A percentile compares a stretch with the other conserved stretches of the same genome.
Conservation (phyloP, 2,888 invertebrate genomes). For the Steinernema hermaphroditum region DNA sequence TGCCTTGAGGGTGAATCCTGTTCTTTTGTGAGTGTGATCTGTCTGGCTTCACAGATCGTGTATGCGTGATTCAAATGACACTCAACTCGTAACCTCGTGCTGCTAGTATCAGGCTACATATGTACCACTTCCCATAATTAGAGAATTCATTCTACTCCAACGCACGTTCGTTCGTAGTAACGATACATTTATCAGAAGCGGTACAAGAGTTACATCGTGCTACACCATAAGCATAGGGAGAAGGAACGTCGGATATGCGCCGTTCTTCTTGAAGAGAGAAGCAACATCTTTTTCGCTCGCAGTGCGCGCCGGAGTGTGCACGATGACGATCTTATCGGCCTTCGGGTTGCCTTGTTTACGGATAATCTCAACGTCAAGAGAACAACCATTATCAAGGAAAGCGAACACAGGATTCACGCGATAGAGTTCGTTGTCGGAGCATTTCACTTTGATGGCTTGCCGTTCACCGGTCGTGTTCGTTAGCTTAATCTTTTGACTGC, state of each 20-base stretch:
- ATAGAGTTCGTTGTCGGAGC: conserved; percentile 40
- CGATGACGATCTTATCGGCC: conserved; percentile 28
- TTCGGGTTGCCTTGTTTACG: conserved; percentile 36
- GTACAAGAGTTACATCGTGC: too few relatives aligned
- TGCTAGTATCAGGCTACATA: too few relatives aligned
- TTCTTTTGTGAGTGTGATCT: too few relatives aligned
- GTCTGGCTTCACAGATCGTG: too few relatives aligned
- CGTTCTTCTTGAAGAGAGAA: conserved; percentile 19
- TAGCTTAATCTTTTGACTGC: conserved; percentile 38
- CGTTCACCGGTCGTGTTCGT: conserved; percentile 38
- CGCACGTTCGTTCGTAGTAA: too few relatives aligned
- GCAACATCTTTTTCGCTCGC: conserved; percentile 4
- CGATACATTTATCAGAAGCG: too few relatives aligned
- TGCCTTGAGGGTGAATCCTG: too few relatives aligned
- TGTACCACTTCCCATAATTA: too few relatives aligned
- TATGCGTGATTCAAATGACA: too few relatives aligned
- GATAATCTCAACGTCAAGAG: conserved; percentile 38
- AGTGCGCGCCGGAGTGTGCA: conserved; percentile 4
- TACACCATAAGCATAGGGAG: conserved; percentile 25
- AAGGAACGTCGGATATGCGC: not conserved
- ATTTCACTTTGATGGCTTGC: conserved; percentile 43
- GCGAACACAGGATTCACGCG: conserved; percentile 18
- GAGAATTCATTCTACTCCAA: too few relatives aligned
- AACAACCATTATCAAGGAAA: conserved; percentile 29
- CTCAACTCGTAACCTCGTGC: too few relatives aligned